Evolutionary conservation across 2,888 invertebrate species (phyloP).

Genomic region (Xestia xanthographa): DNA sequence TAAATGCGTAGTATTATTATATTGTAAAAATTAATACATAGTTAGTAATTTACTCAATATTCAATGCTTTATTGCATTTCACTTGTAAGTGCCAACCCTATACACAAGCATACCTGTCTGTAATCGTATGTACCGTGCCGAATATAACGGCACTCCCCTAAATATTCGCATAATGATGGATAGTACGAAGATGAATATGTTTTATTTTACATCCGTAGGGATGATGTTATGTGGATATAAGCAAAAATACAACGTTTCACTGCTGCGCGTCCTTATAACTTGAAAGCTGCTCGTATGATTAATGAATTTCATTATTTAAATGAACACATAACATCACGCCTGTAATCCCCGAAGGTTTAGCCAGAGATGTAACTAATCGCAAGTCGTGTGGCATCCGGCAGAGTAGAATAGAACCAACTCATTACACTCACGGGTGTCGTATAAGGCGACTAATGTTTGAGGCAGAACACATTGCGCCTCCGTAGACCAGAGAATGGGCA

Average conservation of each 20-base stretch:
- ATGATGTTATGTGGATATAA: not conserved
- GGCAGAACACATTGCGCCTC: too few species aligned
- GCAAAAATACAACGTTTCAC: not conserved
- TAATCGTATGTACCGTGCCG: constrained; percentile 48
- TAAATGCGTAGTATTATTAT: too few species aligned
- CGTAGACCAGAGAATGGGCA: too few species aligned
- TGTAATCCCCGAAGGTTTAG: too few species aligned
- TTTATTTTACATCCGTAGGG: not conserved
- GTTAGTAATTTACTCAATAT: not conserved
- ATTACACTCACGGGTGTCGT: too few species aligned
- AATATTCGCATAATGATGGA: constrained; percentile 54
- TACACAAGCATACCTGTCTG: constrained; percentile 12
- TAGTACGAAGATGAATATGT: constrained; percentile 30
- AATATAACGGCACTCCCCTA: constrained; percentile 26
- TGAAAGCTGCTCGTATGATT: not conserved
- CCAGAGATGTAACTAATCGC: too few species aligned
- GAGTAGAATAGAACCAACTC: too few species aligned
- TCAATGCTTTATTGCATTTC: too few species aligned
- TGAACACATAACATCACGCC: too few species aligned
- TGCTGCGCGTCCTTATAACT: not conserved
- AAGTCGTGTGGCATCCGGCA: too few species aligned
- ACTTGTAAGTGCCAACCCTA: constrained; percentile 48
- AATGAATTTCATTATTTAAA: not conserved
- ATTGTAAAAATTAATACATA: too few species aligned
- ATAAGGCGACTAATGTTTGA: too few species aligned